These are phyloP conservation scores for Alsophila aescularia DNA, from an alignment of 2,888 invertebrate genomes.

Conservation along the genomic window DNA sequence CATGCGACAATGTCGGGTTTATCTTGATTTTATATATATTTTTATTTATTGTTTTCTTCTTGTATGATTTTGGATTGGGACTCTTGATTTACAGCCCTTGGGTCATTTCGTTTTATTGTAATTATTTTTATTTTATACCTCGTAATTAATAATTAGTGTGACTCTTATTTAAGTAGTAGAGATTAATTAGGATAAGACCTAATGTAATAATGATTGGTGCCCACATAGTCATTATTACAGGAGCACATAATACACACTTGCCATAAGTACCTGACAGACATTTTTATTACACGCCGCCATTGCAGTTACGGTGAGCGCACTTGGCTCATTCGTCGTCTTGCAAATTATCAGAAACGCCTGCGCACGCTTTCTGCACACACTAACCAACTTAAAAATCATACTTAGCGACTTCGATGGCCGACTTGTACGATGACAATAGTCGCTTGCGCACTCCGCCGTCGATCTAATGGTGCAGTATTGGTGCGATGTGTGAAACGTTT, in stretches of 20 bases:
- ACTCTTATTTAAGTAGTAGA: background rate
- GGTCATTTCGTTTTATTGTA: conserved; percentile 27
- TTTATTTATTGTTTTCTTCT: conserved; percentile 45
- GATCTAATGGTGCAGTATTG: conserved; percentile 39
- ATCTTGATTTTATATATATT: conserved; percentile 68
- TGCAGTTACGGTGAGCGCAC: conserved; percentile 64
- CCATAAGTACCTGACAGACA: conserved; percentile 36
- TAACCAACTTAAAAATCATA: conserved; percentile 72
- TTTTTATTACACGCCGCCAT: conserved; percentile 54
- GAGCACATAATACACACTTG: conserved; percentile 16
- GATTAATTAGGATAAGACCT: too few relatives aligned
- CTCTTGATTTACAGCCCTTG: conserved; percentile 48
- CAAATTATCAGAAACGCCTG: conserved; percentile 74
- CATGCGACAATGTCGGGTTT: conserved; percentile 81
- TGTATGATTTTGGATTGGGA: conserved; percentile 38
- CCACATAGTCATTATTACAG: background rate
- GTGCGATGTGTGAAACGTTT: conserved; percentile 37
- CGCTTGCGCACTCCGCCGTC: conserved; percentile 45
- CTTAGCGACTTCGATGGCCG: conserved; percentile 61
- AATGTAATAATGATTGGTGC: background rate
- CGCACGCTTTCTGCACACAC: conserved; percentile 81
- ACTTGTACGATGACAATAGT: conserved; percentile 49
- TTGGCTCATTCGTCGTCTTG: conserved; percentile 57
- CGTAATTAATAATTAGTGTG: conserved; percentile 35
- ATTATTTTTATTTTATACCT: conserved; percentile 26